phyloP scores from a whole-genome alignment of 2,797 vertebrate genomes.

The Poecilia gillii region DNA sequence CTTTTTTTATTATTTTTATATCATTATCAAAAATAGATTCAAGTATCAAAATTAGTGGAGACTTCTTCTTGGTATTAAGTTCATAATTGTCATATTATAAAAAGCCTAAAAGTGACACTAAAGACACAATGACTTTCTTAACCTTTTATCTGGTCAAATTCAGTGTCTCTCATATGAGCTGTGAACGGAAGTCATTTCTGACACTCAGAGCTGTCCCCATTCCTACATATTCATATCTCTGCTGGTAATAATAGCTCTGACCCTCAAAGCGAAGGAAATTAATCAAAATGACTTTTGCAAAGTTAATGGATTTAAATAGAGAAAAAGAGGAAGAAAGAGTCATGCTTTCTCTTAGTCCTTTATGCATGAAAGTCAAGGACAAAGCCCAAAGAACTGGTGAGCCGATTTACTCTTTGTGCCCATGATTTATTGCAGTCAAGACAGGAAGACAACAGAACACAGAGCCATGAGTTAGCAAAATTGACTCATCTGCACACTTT shows the following conservation, averaged over 20 bases:
- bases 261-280: slow-evolving; percentile 68
- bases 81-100: not conserved
- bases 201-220: slow-evolving; percentile 49
- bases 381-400: slow-evolving; percentile 35
- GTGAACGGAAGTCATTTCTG: not conserved
- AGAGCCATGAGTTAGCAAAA: slow-evolving; percentile 52
- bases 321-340: slow-evolving; percentile 34
- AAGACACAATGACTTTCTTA: not conserved
- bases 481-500: slow-evolving; percentile 55
- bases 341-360: slow-evolving; percentile 63
- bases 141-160: not conserved
- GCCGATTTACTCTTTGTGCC: slow-evolving; percentile 34
- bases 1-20: not conserved
- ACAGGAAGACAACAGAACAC: slow-evolving; percentile 35
- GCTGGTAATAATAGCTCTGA: slow-evolving; percentile 74
- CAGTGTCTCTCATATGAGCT: not conserved
- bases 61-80: not conserved
- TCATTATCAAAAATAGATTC: not conserved
- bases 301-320: slow-evolving; percentile 73
- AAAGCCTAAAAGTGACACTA: not conserved
- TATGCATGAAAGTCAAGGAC: slow-evolving; percentile 62
- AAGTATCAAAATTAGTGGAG: not conserved
- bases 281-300: slow-evolving; percentile 67
- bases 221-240: slow-evolving; percentile 55
- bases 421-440: slow-evolving; percentile 54